Evolutionary conservation across 2,888 invertebrate species (phyloP).

Genomic region (Cryptosula pallasiana): DNA sequence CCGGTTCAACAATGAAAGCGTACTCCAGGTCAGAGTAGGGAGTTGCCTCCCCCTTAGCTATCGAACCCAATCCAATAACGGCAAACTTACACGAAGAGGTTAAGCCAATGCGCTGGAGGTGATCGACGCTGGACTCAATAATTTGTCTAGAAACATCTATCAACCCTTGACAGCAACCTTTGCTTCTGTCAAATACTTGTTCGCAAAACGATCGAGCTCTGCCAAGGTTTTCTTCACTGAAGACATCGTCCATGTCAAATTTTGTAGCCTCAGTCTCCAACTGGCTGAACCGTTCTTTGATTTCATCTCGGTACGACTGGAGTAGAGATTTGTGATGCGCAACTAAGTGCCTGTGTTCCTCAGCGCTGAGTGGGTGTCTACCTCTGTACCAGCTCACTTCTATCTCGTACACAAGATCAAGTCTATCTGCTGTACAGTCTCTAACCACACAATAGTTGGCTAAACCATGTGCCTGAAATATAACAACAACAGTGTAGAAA

Average conservation of each 20-base stretch:
- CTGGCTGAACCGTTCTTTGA: background rate
- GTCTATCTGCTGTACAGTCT: background rate
- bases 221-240: background rate
- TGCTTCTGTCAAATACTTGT: background rate
- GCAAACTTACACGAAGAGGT: background rate
- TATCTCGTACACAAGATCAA: background rate
- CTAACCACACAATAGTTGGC: background rate
- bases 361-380: background rate
- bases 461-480: constrained; percentile 12
- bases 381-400: background rate
- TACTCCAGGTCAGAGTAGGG: constrained; percentile 18
- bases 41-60: background rate
- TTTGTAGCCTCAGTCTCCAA: background rate
- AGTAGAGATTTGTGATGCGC: background rate
- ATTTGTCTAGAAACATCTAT: background rate
- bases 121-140: background rate
- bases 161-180: background rate
- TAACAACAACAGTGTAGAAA: too few relatives aligned
- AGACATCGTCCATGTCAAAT: background rate
- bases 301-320: background rate
- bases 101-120: background rate
- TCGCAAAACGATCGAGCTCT: background rate
- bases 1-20: background rate
- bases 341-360: background rate
- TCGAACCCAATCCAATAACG: background rate